Conservation (phyloP, 2,888 invertebrate species). For the Zelleria hepariella region DNA sequence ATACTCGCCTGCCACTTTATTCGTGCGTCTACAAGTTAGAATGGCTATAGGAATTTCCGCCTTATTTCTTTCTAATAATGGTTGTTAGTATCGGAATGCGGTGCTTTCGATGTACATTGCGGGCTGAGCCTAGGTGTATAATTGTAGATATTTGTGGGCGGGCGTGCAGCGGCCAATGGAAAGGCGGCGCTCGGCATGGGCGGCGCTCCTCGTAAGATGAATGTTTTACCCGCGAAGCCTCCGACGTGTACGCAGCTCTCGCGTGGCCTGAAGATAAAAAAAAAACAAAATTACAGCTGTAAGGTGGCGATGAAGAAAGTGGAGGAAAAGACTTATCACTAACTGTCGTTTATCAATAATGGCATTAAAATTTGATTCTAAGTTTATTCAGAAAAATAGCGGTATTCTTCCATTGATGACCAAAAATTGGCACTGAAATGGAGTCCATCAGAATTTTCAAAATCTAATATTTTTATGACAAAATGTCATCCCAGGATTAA, state of each 20-base stretch:
- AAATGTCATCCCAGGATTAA: too few relatives aligned
- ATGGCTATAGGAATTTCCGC: background rate
- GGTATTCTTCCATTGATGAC: too few relatives aligned
- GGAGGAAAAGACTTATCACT: too few relatives aligned
- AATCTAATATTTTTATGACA: too few relatives aligned
- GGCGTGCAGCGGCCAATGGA: conserved; percentile 47
- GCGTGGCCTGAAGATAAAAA: conserved; percentile 3
- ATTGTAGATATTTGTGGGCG: conserved; percentile 66
- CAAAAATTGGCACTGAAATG: too few relatives aligned
- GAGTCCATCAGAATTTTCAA: too few relatives aligned
- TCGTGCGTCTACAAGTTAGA: background rate
- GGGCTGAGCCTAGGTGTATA: conserved; percentile 25
- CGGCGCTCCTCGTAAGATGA: conserved; percentile 55
- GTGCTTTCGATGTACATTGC: conserved; percentile 4
- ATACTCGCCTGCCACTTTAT: conserved; percentile 20
- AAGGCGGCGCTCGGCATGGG: conserved; percentile 39
- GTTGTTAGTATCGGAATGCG: background rate
- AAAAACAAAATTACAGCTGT: too few relatives aligned
- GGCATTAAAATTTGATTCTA: too few relatives aligned
- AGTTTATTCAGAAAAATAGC: too few relatives aligned
- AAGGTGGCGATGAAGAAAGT: too few relatives aligned
- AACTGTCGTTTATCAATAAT: too few relatives aligned
- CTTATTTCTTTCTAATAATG: background rate
- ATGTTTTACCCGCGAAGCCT: conserved; percentile 67
- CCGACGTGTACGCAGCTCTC: conserved; percentile 32